phyloP scores from a whole-genome alignment of 2,888 invertebrate species.

The Calephelis perditalis region DNA sequence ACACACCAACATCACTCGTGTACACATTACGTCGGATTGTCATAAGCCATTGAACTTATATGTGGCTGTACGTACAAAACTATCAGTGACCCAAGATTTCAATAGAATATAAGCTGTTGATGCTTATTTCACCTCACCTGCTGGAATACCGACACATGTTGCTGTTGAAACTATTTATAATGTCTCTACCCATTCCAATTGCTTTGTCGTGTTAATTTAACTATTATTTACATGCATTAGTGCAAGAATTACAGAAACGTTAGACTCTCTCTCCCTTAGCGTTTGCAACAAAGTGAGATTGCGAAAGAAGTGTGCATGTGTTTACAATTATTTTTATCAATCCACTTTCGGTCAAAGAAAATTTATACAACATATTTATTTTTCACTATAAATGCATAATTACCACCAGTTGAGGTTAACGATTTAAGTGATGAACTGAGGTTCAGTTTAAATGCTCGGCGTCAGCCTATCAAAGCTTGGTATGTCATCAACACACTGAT shows the following conservation, averaged over 20 bases:
- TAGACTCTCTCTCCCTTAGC: background rate
- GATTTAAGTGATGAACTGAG: no score
- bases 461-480: no score
- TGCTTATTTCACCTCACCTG: background rate
- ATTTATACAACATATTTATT: background rate
- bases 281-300: background rate
- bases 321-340: background rate
- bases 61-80: no score
- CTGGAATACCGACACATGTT: background rate
- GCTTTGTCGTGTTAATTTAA: conserved; percentile 1
- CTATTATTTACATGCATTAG: background rate
- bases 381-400: background rate
- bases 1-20: no score
- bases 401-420: no score
- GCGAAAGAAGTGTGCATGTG: background rate
- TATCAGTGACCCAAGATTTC: background rate
- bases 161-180: conserved; percentile 5
- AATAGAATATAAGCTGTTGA: background rate
- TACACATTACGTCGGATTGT: no score
- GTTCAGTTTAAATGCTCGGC: no score
- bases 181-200: conserved; percentile 3
- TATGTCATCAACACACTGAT: no score
- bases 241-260: background rate
- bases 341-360: background rate
- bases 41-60: no score